phyloP scores from a whole-genome alignment of 2,888 invertebrate species.

The Blomia tropicalis region DNA sequence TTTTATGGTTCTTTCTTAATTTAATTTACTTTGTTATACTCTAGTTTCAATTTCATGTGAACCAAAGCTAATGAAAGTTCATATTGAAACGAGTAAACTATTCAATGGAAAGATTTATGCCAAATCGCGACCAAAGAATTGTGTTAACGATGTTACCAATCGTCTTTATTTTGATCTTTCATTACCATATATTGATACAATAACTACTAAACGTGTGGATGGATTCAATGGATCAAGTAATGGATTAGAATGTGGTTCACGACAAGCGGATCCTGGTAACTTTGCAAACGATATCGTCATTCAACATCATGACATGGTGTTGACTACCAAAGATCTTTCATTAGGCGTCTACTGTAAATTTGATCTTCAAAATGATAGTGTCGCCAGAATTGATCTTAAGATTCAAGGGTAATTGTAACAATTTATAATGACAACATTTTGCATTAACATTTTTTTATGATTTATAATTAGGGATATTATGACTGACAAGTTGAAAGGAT shows the following conservation, averaged over 20 bases:
- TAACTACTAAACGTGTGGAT: neutral
- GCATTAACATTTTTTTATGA: constrained; percentile 3
- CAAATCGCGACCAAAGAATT: constrained; percentile 79
- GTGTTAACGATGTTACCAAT: constrained; percentile 70
- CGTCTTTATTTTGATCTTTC: constrained; percentile 74
- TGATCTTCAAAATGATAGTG: constrained; percentile 80
- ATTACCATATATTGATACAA: constrained; percentile 66
- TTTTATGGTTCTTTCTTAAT: neutral
- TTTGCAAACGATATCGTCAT: constrained; percentile 75
- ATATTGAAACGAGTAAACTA: constrained; percentile 73
- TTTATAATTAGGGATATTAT: constrained; percentile 28
- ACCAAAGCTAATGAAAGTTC: constrained; percentile 71
- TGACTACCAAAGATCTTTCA: constrained; percentile 81
- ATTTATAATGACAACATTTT: neutral
- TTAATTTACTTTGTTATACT: neutral
- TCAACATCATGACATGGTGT: constrained; percentile 87
- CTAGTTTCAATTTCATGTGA: constrained; percentile 67
- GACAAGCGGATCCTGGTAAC: constrained; percentile 50
- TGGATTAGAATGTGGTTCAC: constrained; percentile 18
- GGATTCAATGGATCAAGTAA: too few relatives aligned
- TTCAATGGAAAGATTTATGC: constrained; percentile 90
- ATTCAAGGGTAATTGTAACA: constrained; percentile 21
- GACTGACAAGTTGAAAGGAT: constrained; percentile 29
- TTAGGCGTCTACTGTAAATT: constrained; percentile 83
- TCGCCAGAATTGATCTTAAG: constrained; percentile 41